Conservation (phyloP, 2,888 invertebrate genomes). For the Caenorhabditis parvicauda region DNA sequence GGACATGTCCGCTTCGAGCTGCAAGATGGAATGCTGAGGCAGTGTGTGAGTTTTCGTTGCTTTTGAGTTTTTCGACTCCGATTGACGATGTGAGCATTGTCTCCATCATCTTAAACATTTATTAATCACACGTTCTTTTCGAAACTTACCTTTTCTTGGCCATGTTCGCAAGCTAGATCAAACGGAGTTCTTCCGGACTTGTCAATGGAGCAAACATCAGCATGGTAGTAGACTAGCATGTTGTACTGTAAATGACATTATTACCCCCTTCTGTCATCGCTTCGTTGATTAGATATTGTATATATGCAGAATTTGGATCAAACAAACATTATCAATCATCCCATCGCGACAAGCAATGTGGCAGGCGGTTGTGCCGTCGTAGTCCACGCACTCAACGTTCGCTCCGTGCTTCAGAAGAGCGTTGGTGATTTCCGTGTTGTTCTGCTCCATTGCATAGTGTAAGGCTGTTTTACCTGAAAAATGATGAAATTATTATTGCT, state of each 20-base stretch:
- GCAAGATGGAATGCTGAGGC: slow-evolving; percentile 52
- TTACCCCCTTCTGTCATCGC: background rate
- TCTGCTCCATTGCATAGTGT: slow-evolving; percentile 34
- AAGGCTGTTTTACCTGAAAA: slow-evolving; percentile 38
- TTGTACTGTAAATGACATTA: slow-evolving; percentile 63
- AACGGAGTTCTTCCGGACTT: slow-evolving; percentile 65
- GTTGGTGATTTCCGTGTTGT: slow-evolving; percentile 31
- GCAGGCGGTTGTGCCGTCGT: slow-evolving; percentile 28
- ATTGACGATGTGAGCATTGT: slow-evolving; percentile 20
- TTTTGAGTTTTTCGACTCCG: slow-evolving; percentile 2
- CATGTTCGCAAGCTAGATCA: slow-evolving; percentile 67
- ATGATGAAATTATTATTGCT: background rate
- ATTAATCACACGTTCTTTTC: background rate
- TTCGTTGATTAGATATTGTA: background rate
- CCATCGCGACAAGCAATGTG: slow-evolving; percentile 41
- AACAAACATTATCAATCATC: slow-evolving; percentile 39
- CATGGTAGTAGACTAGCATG: slow-evolving; percentile 64
- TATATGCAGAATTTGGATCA: background rate
- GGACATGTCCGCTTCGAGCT: slow-evolving; percentile 50
- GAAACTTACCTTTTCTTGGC: slow-evolving; percentile 59
- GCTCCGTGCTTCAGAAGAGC: slow-evolving; percentile 26
- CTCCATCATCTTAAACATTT: slow-evolving; percentile 25
- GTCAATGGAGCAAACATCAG: slow-evolving; percentile 64
- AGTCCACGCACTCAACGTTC: slow-evolving; percentile 35
- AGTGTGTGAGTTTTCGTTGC: slow-evolving; percentile 20